Evolutionary conservation across 2,888 invertebrate species (phyloP), one percentile per base, ranked within the genome.

Genomic region (Oscheius sp.): DNA sequence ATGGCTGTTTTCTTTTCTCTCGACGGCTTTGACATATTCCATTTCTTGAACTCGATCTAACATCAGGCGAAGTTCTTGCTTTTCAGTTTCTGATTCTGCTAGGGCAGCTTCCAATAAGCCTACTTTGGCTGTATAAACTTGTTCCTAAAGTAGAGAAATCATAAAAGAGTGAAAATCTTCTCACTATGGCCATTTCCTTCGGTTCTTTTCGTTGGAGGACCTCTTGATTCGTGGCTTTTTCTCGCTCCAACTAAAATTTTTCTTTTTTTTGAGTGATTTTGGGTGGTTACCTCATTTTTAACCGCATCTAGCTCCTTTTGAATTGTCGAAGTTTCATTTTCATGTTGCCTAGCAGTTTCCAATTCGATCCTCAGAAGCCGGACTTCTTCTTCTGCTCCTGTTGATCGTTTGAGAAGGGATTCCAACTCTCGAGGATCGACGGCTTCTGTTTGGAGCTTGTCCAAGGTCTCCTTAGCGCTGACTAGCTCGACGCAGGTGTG

Each of bases 61-160:
- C 29, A 29, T 18, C 13, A 18, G 25, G 5, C 41, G 41, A n/a
- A 63, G 45, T 16, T 63, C 63, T 43, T 46, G 45, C 18, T 63
- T 46, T 9, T 49, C 52, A 1, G 16, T 49, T 69, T 69, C 56
- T n/a, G 43, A n/a, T 21, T 69, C 41, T 12, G 45, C 35, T 66
- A 29, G 49, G 27, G 29, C 29, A 12, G 52, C 63, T 13, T 66
- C 23, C 7, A 1, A n/a, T 2, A 56, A 27, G 76, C 76, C n/a
- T 69, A 53, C 13, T 58, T 52, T 29, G 79, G 52, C 18, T 69
- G 53, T 12, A 61, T 56, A 55, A 77, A 59, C 46, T 79, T 79
- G 23, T 76, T 58, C 58, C 76, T 77, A 61, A 73, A 81, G 21
- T n/a, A n/a, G n/a, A n/a, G n/a, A n/a, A n/a, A n/a, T n/a, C n/a